A percentile compares a stretch with the other conserved stretches of the same genome.
These are phyloP conservation scores for Amblyteles armatorius DNA, from an alignment of 2,888 invertebrate genomes.

Conservation along the genomic window DNA sequence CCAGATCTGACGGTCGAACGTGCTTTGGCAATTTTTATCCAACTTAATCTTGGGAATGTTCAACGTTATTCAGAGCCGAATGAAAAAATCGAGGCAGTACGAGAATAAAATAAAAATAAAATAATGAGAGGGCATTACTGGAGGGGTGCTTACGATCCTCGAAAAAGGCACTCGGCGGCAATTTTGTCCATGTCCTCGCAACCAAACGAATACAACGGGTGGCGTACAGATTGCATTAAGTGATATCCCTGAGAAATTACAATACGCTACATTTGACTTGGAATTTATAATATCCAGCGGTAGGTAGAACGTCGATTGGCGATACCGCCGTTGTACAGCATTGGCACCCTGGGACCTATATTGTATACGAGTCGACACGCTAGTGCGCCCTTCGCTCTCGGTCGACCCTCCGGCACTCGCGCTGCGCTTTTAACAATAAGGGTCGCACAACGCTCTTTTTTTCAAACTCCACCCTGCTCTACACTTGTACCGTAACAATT, in stretches of 20 bases:
- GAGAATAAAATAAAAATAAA: constrained; percentile 57
- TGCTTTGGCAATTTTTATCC: neutral
- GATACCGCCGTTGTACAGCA: constrained; percentile 69
- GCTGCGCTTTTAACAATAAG: constrained; percentile 75
- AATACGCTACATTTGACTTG: constrained; percentile 84
- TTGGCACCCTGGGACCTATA: constrained; percentile 82
- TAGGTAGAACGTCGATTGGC: constrained; percentile 70
- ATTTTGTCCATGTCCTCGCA: constrained; percentile 46
- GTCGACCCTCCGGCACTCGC: constrained; percentile 59
- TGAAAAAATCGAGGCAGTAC: constrained; percentile 6
- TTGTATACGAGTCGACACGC: constrained; percentile 76
- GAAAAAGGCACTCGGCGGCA: constrained; percentile 26
- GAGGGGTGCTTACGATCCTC: constrained; percentile 18
- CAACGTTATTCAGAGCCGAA: constrained; percentile 54
- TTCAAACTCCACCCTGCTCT: constrained; percentile 42
- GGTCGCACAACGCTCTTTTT: constrained; percentile 67
- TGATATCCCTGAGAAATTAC: constrained; percentile 81
- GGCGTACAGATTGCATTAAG: constrained; percentile 80
- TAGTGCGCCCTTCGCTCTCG: constrained; percentile 78
- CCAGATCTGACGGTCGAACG: neutral
- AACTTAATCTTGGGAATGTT: neutral
- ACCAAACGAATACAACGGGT: constrained; percentile 27
- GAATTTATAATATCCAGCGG: constrained; percentile 82
- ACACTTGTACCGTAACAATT: constrained; percentile 55
- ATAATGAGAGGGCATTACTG: constrained; percentile 24